Base-by-base conservation (phyloP, 2,113 vertebrate genomes). In the Tyto alba region DNA sequence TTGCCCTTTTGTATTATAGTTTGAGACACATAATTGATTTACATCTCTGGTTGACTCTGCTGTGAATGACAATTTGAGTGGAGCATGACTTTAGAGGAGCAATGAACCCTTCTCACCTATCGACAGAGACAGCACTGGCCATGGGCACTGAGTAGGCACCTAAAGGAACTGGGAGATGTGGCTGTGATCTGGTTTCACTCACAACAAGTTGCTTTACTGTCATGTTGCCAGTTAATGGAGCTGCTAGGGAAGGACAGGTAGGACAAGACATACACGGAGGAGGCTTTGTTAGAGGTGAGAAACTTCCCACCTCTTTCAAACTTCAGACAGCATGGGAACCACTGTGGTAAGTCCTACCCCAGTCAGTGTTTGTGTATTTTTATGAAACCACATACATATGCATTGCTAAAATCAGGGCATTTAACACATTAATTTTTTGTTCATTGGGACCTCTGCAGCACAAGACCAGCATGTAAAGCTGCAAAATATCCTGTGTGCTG, bases 351-450 rank as follows among this genome's bases (percentile, higher is more conserved):
- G n/a, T 34, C 86, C 64, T 17, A 32, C 7, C 22, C 21, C 48
- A n/a, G 62, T 2, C 59, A 77, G 75, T 81, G 26, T 38, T 30
- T 59, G 41, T 25, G 48, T 9, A 2, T 22, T 26, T 20, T n/a
- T 63, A 55, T 3, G 4, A 88, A 74, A 7, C 6, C n/a, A 52
- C 10, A 15, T 7, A 15, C 1, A 2, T 19, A 43, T 2, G 13
- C 40, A 60, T 25, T 55, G 43, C 26, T 69, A 82, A 92, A 88
- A 81, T 30, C 8, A 3, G 63, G 41, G 15, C 27, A 45, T 41
- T 80, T 67, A 86, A 36, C 69, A 53, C 38, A 38, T 52, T 15
- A 3, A 27, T 16, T 80, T 40, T 43, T 43, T 60, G 68, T 68
- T 71, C 52, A 27, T 5, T 59, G 63, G 38, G 19, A 82, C 29